Percentiles rank a stretch among this genome's conserved stretches.
Evolutionary conservation across 2,113 vertebrate species (phyloP).

Genomic region (Menura novaehollandiae): DNA sequence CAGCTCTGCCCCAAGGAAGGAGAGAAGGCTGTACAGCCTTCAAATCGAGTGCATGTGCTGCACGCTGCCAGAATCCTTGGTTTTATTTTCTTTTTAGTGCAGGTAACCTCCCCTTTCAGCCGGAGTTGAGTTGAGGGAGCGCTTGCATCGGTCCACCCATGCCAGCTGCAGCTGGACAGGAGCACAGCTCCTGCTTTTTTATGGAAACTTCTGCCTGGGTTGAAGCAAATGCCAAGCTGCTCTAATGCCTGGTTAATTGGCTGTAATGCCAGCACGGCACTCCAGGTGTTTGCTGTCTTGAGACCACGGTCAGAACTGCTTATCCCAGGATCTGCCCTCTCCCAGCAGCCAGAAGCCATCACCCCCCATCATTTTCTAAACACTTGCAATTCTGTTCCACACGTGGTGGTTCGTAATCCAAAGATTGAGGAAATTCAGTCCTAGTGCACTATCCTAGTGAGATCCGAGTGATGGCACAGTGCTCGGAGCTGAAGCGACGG

Average conservation of each 20-base stretch:
- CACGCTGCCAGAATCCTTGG: background rate
- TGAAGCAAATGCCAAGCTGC: background rate
- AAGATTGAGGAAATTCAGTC: background rate
- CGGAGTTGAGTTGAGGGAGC: background rate
- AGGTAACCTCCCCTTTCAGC: background rate
- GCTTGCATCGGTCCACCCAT: background rate
- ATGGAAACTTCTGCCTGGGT: background rate
- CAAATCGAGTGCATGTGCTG: background rate
- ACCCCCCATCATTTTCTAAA: background rate
- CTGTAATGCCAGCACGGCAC: background rate
- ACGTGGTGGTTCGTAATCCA: background rate
- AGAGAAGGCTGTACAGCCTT: background rate
- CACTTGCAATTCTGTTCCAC: background rate
- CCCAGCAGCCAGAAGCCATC: background rate
- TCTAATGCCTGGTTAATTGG: background rate
- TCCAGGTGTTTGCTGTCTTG: background rate
- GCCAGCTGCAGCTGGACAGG: accelerated
- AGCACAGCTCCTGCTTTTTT: background rate
- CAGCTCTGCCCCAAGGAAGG: background rate
- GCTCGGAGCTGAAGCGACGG: background rate
- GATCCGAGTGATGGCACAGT: background rate
- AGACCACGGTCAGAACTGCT: background rate
- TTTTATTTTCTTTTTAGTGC: background rate
- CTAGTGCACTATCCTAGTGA: background rate
- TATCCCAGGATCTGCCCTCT: accelerated